Evolutionary conservation across 2,113 vertebrate species (phyloP).

Genomic region (Tauraco erythrolophus): DNA sequence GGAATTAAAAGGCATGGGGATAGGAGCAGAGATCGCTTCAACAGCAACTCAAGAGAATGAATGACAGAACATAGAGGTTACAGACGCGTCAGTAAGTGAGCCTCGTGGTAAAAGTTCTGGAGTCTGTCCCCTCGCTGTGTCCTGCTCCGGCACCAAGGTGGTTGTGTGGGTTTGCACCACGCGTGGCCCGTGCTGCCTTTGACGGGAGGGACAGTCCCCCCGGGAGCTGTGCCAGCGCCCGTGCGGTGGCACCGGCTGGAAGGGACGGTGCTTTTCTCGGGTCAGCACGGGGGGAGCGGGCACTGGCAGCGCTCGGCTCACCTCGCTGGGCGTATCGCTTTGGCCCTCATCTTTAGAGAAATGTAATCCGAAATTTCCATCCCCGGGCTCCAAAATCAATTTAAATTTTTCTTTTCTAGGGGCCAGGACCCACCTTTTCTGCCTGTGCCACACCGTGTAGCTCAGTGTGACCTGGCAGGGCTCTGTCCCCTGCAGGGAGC

Average conservation of each 20-base stretch:
- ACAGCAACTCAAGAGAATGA: neutral
- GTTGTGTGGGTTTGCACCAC: too few species aligned
- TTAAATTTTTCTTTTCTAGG: neutral
- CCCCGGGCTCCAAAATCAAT: neutral
- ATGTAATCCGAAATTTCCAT: neutral
- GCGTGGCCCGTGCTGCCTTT: accelerated
- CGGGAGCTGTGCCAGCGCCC: neutral
- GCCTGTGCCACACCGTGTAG: accelerated
- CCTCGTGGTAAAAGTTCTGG: accelerated
- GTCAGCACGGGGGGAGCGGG: neutral
- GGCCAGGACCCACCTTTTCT: accelerated
- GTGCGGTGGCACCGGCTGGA: neutral
- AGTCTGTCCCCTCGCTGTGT: neutral
- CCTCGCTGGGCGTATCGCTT: accelerated
- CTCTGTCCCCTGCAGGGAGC: neutral
- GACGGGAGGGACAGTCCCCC: neutral
- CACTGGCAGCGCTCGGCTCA: accelerated
- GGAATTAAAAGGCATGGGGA: neutral
- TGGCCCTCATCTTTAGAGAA: neutral
- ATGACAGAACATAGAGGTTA: neutral
- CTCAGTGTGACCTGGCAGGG: neutral
- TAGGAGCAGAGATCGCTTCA: neutral
- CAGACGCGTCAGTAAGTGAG: neutral
- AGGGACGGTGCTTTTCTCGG: neutral
- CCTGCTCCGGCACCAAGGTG: neutral